Evolutionary conservation across 2,797 vertebrate species (phyloP).

Genomic region (Hyperoplus lanceolatus): DNA sequence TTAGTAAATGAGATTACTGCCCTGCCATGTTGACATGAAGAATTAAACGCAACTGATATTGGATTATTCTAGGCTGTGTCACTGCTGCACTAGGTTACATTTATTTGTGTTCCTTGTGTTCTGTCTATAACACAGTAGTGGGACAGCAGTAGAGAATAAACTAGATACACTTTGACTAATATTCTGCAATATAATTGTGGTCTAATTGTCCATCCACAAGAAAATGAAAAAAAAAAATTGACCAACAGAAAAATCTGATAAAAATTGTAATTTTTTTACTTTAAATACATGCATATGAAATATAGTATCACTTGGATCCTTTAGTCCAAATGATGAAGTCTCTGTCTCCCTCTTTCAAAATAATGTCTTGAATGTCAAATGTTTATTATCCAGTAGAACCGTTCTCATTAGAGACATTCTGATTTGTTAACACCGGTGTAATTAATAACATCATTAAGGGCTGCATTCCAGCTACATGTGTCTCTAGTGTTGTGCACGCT

Average conservation of each 20-base stretch:
- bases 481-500: constrained; percentile 8
- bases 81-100: constrained; percentile 2
- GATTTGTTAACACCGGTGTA: constrained; percentile 35
- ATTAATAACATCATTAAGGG: constrained; percentile 30
- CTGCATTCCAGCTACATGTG: constrained; percentile 12
- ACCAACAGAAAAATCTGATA: not conserved
- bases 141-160: not conserved
- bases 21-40: constrained; percentile 52
- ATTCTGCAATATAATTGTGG: constrained; percentile 4
- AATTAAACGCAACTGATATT: constrained; percentile 54
- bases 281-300: too few relatives aligned
- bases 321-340: not conserved
- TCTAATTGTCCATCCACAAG: not conserved
- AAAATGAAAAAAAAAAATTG: not conserved
- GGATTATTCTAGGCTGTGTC: constrained; percentile 48
- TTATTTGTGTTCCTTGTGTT: constrained; percentile 1
- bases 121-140: not conserved
- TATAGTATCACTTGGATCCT: too few relatives aligned
- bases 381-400: not conserved
- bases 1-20: constrained; percentile 67
- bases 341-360: not conserved
- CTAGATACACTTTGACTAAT: not conserved
- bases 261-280: not conserved
- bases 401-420: constrained; percentile 15
- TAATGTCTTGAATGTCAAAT: constrained; percentile 1